phyloP scores from a whole-genome alignment of 2,113 vertebrate species.

The Junco hyemalis region DNA sequence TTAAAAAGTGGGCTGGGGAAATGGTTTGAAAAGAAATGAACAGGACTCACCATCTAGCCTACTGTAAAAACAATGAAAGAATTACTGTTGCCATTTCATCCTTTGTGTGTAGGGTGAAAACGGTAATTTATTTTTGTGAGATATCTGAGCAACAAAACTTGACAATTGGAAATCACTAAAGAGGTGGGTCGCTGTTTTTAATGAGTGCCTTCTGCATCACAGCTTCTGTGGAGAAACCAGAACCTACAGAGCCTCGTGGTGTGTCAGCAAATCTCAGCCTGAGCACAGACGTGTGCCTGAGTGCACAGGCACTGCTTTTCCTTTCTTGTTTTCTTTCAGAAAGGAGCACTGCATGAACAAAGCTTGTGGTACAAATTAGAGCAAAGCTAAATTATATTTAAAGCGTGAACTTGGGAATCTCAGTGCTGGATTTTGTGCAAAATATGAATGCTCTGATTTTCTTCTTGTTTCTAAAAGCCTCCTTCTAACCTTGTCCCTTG shows the following conservation, averaged over 20 bases:
- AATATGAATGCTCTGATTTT: not conserved
- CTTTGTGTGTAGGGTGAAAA: slow-evolving; percentile 24
- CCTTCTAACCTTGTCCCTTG: not conserved
- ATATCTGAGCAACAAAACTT: slow-evolving; percentile 38
- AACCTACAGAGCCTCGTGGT: not conserved
- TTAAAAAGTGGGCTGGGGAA: slow-evolving; percentile 17
- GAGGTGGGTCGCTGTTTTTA: slow-evolving; percentile 31
- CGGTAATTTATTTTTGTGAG: slow-evolving; percentile 37
- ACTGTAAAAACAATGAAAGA: slow-evolving; percentile 6
- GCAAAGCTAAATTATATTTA: not conserved
- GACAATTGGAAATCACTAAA: not conserved
- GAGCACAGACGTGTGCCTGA: not conserved
- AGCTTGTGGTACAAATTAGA: not conserved
- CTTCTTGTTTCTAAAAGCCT: not conserved
- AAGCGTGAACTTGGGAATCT: not conserved
- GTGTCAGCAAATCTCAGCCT: not conserved
- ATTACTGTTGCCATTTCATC: slow-evolving; percentile 38
- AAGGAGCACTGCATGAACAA: not conserved
- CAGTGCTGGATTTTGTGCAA: not conserved
- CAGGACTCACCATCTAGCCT: not conserved
- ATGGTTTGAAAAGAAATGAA: slow-evolving; percentile 18
- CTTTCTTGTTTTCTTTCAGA: not conserved
- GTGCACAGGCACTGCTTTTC: not conserved
- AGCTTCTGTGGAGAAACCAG: not conserved
- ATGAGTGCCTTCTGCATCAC: slow-evolving; percentile 20